These are phyloP conservation scores for Clunio marinus DNA, from an alignment of 2,888 invertebrate species.

Conservation along the genomic window DNA sequence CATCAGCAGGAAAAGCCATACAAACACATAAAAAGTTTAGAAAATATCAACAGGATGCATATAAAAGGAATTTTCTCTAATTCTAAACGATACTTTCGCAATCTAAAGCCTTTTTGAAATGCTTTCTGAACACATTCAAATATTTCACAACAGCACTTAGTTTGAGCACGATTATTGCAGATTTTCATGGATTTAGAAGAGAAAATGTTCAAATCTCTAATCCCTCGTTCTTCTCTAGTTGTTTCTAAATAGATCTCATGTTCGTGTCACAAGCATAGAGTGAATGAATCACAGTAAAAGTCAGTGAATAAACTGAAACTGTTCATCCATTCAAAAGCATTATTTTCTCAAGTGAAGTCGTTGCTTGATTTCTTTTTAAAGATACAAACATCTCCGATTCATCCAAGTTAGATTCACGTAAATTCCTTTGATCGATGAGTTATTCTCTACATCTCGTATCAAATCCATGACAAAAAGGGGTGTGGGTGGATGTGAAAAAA, in stretches of 20 bases:
- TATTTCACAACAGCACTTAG: background rate
- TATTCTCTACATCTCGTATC: too few species aligned
- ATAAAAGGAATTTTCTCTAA: conserved; percentile 37
- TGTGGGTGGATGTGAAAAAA: background rate
- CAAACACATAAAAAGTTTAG: conserved; percentile 7
- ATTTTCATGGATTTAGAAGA: conserved; percentile 35
- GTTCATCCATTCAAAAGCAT: background rate
- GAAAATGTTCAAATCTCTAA: conserved; percentile 38
- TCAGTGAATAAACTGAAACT: background rate
- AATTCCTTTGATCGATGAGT: conserved; percentile 16
- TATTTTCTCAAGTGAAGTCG: background rate
- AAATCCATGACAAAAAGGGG: too few species aligned
- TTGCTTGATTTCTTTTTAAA: conserved; percentile 6
- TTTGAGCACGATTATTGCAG: conserved; percentile 36
- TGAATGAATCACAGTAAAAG: background rate
- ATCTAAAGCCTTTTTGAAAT: background rate
- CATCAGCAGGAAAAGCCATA: conserved; percentile 18
- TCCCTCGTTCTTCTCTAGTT: too few species aligned
- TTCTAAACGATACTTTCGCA: background rate
- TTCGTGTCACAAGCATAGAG: background rate
- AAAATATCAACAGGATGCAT: conserved; percentile 26
- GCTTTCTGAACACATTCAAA: background rate
- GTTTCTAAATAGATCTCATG: too few species aligned
- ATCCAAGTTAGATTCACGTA: background rate
- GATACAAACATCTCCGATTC: background rate